Evolutionary conservation across 2,797 vertebrate species (phyloP).

Genomic region (Hydrolagus colliei): DNA sequence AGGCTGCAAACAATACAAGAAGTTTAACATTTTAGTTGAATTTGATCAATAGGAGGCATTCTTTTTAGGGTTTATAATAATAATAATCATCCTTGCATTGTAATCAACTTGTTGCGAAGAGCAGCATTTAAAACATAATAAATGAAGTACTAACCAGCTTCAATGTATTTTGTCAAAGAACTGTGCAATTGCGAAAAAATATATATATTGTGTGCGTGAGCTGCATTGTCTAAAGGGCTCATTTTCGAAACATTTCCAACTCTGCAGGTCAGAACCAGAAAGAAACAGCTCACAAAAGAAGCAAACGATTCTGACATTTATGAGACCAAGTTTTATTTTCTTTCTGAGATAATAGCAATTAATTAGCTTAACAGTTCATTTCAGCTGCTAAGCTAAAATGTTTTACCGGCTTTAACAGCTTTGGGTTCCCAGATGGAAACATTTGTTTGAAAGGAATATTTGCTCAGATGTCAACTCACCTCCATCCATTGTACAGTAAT

Average conservation of each 20-base stretch:
- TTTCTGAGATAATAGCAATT: not conserved
- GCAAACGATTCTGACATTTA: too few species aligned
- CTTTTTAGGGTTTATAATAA: too few species aligned
- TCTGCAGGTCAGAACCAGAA: not conserved
- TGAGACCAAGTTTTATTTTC: too few species aligned
- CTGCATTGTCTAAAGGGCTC: not conserved
- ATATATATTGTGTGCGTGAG: not conserved
- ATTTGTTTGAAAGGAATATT: not conserved
- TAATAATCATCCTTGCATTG: too few species aligned
- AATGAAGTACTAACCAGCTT: too few species aligned
- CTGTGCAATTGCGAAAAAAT: not conserved
- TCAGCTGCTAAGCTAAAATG: not conserved
- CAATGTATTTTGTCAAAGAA: not conserved
- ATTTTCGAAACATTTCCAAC: not conserved
- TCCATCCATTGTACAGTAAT: not conserved
- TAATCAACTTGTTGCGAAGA: too few species aligned
- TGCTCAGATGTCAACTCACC: not conserved
- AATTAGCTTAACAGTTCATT: not conserved
- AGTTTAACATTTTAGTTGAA: too few species aligned
- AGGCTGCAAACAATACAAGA: too few species aligned
- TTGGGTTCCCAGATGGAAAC: not conserved
- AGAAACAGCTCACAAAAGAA: too few species aligned
- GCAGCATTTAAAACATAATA: too few species aligned
- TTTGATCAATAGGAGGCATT: too few species aligned
- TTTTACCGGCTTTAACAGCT: not conserved